These are phyloP conservation scores for Bufotes viridis DNA, from an alignment of 2,797 vertebrate species.

Conservation along the genomic window DNA sequence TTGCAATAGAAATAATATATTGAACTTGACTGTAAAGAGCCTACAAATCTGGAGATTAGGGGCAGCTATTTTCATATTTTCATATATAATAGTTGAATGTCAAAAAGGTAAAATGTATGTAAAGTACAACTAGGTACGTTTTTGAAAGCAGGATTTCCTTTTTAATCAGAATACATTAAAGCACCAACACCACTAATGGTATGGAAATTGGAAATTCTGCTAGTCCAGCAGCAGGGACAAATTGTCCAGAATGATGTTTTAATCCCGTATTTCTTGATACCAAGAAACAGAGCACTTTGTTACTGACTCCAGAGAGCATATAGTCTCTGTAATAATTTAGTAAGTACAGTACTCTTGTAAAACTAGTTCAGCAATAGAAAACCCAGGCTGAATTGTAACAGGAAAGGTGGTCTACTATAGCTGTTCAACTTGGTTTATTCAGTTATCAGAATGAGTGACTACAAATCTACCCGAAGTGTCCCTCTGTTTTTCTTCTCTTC, in stretches of 20 bases:
- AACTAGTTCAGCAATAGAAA: too few relatives aligned
- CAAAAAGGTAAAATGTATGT: slow-evolving; percentile 20
- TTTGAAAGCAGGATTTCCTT: slow-evolving; percentile 21
- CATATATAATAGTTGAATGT: slow-evolving; percentile 38
- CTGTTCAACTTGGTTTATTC: too few relatives aligned
- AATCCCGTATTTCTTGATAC: not conserved
- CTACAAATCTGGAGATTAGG: slow-evolving; percentile 35
- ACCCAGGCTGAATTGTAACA: too few relatives aligned
- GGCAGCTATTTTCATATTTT: slow-evolving; percentile 34
- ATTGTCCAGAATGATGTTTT: not conserved
- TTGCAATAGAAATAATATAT: slow-evolving; percentile 19
- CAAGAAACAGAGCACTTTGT: not conserved
- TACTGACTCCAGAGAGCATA: not conserved
- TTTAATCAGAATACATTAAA: slow-evolving; percentile 26
- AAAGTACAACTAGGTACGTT: not conserved
- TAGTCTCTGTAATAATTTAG: not conserved
- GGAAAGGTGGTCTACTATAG: too few relatives aligned
- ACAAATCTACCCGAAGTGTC: not conserved
- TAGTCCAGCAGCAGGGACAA: not conserved
- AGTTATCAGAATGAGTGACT: not conserved
- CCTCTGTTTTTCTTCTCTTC: too few relatives aligned
- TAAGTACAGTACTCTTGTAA: not conserved
- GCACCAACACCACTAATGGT: not conserved
- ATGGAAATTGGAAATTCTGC: not conserved
- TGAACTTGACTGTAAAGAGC: slow-evolving; percentile 33